phyloP scores from a whole-genome alignment of 2,797 vertebrate species.

The Xenentodon cancila region DNA sequence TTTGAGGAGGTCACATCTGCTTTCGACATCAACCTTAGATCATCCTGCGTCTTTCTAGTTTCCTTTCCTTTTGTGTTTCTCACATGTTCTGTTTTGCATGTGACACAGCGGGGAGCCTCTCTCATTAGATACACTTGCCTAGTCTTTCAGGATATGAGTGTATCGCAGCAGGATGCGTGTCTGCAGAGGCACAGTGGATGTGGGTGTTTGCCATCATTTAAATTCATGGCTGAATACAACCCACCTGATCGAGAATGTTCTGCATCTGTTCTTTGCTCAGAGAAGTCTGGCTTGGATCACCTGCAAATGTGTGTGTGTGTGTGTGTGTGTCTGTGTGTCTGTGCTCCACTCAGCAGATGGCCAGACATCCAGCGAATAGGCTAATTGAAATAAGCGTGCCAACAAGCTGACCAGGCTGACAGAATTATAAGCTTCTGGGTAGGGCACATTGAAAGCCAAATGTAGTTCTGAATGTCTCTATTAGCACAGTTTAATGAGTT shows the following conservation, averaged over 20 bases:
- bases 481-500: slow-evolving; percentile 35
- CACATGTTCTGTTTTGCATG: slow-evolving; percentile 57
- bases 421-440: slow-evolving; percentile 74
- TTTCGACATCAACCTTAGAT: slow-evolving; percentile 50
- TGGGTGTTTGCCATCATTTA: slow-evolving; percentile 69
- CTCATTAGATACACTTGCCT: slow-evolving; percentile 58
- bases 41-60: slow-evolving; percentile 11
- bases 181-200: slow-evolving; percentile 54
- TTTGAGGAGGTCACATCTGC: slow-evolving; percentile 36
- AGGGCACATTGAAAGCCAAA: slow-evolving; percentile 53
- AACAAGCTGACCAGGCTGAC: slow-evolving; percentile 75
- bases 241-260: slow-evolving; percentile 72
- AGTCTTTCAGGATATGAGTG: slow-evolving; percentile 58
- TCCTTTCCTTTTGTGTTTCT: slow-evolving; percentile 29
- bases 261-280: slow-evolving; percentile 51
- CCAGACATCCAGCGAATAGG: slow-evolving; percentile 74
- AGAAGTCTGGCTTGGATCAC: slow-evolving; percentile 62
- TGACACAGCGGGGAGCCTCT: slow-evolving; percentile 58
- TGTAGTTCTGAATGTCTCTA: slow-evolving; percentile 45
- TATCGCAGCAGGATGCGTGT: slow-evolving; percentile 51
- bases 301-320: slow-evolving; percentile 41
- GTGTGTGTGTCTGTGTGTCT: slow-evolving; percentile 3
- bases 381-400: slow-evolving; percentile 78
- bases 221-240: slow-evolving; percentile 63
- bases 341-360: slow-evolving; percentile 73